phyloP scores from a whole-genome alignment of 64 coral and sea anemone genomes.

The Stichodactyla mertensii region DNA sequence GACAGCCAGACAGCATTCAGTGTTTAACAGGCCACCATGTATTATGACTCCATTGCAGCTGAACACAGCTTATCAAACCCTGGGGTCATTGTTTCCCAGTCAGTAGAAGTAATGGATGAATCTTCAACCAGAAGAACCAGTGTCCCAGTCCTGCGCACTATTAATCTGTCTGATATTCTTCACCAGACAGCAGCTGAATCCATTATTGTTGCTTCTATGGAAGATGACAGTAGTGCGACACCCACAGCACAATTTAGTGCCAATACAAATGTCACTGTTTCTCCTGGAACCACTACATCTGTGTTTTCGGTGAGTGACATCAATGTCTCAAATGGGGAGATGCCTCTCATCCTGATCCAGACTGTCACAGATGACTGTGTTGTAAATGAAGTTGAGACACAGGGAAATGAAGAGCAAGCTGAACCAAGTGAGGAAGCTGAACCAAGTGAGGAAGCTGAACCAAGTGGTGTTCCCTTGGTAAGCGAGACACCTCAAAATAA shows the following conservation, averaged over 20 bases:
- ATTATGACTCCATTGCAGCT: background rate
- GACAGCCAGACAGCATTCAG: background rate
- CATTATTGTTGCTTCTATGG: background rate
- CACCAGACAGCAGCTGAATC: background rate
- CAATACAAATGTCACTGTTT: background rate
- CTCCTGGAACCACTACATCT: background rate
- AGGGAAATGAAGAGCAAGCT: background rate
- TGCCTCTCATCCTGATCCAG: constrained; percentile 1
- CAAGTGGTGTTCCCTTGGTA: background rate
- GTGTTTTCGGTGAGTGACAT: constrained; percentile 14
- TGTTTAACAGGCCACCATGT: background rate
- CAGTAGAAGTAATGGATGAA: constrained; percentile 15
- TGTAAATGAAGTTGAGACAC: background rate
- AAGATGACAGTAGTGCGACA: background rate
- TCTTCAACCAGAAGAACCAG: background rate
- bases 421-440: background rate
- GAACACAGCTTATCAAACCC: background rate
- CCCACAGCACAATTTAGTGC: background rate
- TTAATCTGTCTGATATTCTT: constrained; percentile 12
- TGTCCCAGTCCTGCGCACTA: background rate
- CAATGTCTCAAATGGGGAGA: background rate
- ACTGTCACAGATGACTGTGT: background rate
- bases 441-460: background rate
- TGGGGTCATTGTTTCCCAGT: background rate
- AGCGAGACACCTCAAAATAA: background rate